Conservation (phyloP, 1,140 invertebrate genomes). For the Pseudomyrmex sp. region DNA sequence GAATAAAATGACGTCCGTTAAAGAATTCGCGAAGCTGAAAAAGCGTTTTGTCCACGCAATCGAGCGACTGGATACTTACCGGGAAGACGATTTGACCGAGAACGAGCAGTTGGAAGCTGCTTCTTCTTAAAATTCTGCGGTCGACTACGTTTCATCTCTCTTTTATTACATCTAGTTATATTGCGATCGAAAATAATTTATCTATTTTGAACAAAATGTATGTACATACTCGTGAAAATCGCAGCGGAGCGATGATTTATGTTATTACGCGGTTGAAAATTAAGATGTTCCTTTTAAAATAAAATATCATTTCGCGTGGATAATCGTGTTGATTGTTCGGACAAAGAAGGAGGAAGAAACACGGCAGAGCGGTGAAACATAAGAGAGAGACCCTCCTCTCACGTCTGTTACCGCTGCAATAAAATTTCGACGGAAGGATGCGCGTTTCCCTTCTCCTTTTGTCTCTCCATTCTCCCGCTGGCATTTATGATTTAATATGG, state of each 20-base stretch:
- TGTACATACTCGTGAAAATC: not conserved
- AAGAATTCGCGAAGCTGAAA: slow-evolving; percentile 77
- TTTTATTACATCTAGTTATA: too few relatives aligned
- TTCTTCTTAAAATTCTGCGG: not conserved
- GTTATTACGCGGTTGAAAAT: slow-evolving; percentile 37
- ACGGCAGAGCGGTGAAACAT: slow-evolving; percentile 35
- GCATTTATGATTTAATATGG: slow-evolving; percentile 65
- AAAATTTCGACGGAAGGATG: slow-evolving; percentile 57
- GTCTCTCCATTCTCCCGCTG: slow-evolving; percentile 11
- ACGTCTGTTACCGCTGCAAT: slow-evolving; percentile 57
- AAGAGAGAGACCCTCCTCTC: slow-evolving; percentile 42
- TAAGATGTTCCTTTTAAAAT: slow-evolving; percentile 56
- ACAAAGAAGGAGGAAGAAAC: not conserved
- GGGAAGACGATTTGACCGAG: slow-evolving; percentile 53
- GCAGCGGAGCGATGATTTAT: slow-evolving; percentile 27
- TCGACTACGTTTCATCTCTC: not conserved
- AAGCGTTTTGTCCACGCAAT: slow-evolving; percentile 76
- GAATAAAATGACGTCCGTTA: slow-evolving; percentile 70
- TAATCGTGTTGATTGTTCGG: slow-evolving; percentile 53
- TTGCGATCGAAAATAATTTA: too few relatives aligned
- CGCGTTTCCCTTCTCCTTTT: not conserved
- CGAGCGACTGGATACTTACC: slow-evolving; percentile 67
- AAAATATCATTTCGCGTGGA: slow-evolving; percentile 57
- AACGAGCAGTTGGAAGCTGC: slow-evolving; percentile 53
- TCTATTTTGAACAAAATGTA: not conserved